Conservation (phyloP, 1,140 invertebrate species). For the Harpegnathos saltator region DNA sequence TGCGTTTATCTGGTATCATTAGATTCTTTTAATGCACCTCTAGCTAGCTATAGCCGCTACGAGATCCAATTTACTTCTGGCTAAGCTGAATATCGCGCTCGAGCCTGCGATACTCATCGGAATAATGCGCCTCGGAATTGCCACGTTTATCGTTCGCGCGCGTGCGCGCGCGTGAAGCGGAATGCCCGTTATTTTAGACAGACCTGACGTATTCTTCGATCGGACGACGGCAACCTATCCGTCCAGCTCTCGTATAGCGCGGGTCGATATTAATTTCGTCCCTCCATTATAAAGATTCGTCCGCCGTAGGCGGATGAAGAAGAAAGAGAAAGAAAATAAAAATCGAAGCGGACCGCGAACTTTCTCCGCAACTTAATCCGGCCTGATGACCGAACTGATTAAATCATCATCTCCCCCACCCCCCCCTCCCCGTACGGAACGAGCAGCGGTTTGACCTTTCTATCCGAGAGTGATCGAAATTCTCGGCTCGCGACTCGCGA, state of each 20-base stretch:
- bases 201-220: background rate
- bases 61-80: constrained; percentile 54
- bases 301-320: background rate
- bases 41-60: background rate
- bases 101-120: constrained; percentile 33
- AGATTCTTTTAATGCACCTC: constrained; percentile 23
- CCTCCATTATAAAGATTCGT: background rate
- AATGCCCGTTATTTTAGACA: constrained; percentile 50
- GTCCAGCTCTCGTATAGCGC: background rate
- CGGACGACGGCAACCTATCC: background rate
- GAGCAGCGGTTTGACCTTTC: constrained; percentile 25
- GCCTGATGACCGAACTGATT: constrained; percentile 35
- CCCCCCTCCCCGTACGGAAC: no score
- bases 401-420: no score
- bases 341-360: background rate
- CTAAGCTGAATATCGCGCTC: constrained; percentile 47
- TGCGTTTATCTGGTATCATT: constrained; percentile 32
- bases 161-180: constrained; percentile 27
- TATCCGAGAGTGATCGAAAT: constrained; percentile 47
- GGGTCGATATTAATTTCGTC: background rate
- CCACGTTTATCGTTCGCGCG: background rate
- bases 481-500: constrained; percentile 49
- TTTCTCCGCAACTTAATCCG: constrained; percentile 17
- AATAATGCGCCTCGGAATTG: constrained; percentile 37
- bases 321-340: background rate